Percentiles rank a stretch among this genome's conserved stretches.
These are phyloP conservation scores for Blennius ocellaris DNA, from an alignment of 2,113 vertebrate genomes.

Conservation along the genomic window DNA sequence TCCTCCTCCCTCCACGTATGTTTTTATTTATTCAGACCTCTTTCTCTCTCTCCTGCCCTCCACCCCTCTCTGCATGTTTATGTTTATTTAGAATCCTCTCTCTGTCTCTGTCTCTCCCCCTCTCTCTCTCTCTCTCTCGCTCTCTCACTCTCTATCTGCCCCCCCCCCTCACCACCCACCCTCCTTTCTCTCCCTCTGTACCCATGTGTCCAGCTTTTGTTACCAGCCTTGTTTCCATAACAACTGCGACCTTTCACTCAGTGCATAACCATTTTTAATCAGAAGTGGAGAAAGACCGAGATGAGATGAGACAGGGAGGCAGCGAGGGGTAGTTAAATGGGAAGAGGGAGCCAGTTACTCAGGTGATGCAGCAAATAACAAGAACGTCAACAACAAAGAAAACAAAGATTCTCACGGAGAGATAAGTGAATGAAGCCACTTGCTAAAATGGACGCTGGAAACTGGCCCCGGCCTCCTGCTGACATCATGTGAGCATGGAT, in stretches of 20 bases:
- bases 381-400: slow-evolving; percentile 4
- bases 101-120: slow-evolving; percentile 54
- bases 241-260: slow-evolving; percentile 83
- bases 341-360: slow-evolving; percentile 24
- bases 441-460: background rate
- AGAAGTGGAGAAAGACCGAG: slow-evolving; percentile 71
- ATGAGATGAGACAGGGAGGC: slow-evolving; percentile 38
- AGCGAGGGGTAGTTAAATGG: background rate
- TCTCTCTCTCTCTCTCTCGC: background rate
- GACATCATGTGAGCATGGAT: background rate
- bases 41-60: slow-evolving; percentile 49
- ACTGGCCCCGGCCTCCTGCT: background rate
- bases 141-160: slow-evolving; percentile 8
- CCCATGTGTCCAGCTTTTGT: slow-evolving; percentile 78
- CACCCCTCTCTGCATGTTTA: slow-evolving; percentile 57
- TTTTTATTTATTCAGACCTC: slow-evolving; percentile 72
- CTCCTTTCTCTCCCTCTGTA: slow-evolving; percentile 27
- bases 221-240: slow-evolving; percentile 86
- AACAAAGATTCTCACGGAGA: slow-evolving; percentile 17
- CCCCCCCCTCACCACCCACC: too few relatives aligned
- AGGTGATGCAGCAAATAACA: slow-evolving; percentile 10
- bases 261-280: slow-evolving; percentile 77
- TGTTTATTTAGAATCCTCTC: slow-evolving; percentile 75
- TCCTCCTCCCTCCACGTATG: slow-evolving; percentile 52
- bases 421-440: background rate